phyloP scores from a whole-genome alignment of 1,140 invertebrate species.

The Oryzaephilus surinamensis region DNA sequence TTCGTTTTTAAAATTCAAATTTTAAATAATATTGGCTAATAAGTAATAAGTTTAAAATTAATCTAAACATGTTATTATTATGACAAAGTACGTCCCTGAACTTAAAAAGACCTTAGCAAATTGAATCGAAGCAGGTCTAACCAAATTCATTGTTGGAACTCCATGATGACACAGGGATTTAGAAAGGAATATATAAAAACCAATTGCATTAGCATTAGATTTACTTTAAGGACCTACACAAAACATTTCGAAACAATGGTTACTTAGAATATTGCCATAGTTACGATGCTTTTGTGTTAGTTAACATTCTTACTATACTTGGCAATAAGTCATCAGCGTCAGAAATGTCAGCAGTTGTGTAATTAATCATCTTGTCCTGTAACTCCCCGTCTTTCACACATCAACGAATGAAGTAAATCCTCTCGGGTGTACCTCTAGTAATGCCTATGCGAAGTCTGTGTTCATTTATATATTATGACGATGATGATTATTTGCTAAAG shows the following conservation, averaged over 20 bases:
- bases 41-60: too few species aligned
- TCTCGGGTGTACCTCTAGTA: slow-evolving; percentile 8
- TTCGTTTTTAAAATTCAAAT: too few species aligned
- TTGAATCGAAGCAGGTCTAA: slow-evolving; percentile 16
- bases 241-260: slow-evolving; percentile 21
- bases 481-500: too few species aligned
- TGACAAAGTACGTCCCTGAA: slow-evolving; percentile 11
- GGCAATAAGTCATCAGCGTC: slow-evolving; percentile 23
- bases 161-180: slow-evolving; percentile 23
- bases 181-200: slow-evolving; percentile 22
- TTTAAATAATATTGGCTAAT: too few species aligned
- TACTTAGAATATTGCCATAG: slow-evolving; percentile 21
- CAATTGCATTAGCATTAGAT: slow-evolving; percentile 24
- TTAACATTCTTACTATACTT: slow-evolving; percentile 12
- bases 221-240: slow-evolving; percentile 15
- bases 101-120: slow-evolving; percentile 14
- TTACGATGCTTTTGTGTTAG: slow-evolving; percentile 10
- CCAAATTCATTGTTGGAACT: slow-evolving; percentile 13
- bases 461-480: too few species aligned
- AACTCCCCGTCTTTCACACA: slow-evolving; percentile 15
- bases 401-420: slow-evolving; percentile 14
- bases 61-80: neutral
- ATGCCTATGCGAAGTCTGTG: too few species aligned
- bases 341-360: slow-evolving; percentile 16
- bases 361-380: slow-evolving; percentile 21